A percentile compares a stretch with the other conserved stretches of the same genome.
Conservation (phyloP, 2,888 invertebrate species). For the Apodemia zela region DNA sequence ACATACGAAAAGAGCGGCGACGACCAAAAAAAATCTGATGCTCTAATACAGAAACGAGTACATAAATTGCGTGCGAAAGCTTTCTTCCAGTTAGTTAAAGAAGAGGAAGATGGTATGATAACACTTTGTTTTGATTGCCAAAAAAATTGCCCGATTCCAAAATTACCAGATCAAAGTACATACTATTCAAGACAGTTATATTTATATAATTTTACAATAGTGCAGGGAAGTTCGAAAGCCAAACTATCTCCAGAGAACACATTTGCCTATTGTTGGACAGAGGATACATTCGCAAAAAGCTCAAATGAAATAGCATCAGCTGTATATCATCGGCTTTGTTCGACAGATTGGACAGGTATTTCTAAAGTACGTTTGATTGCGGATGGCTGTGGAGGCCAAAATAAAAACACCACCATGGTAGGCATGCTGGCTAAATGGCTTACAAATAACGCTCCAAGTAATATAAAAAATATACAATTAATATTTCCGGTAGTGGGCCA, state of each 20-base stretch:
- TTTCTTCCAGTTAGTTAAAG: slow-evolving; percentile 19
- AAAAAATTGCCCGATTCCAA: slow-evolving; percentile 17
- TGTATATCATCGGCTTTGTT: slow-evolving; percentile 19
- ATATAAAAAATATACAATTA: slow-evolving; percentile 17
- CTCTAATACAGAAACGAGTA: slow-evolving; percentile 16
- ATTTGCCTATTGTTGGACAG: slow-evolving; percentile 19
- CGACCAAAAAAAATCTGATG: slow-evolving; percentile 13
- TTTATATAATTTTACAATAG: slow-evolving; percentile 18
- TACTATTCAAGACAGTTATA: slow-evolving; percentile 20
- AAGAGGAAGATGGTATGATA: slow-evolving; percentile 16
- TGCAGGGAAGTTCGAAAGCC: slow-evolving; percentile 18
- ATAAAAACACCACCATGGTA: slow-evolving; percentile 18
- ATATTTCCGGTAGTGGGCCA: slow-evolving; percentile 19
- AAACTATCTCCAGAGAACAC: slow-evolving; percentile 19
- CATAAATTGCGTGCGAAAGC: slow-evolving; percentile 19
- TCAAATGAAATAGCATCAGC: slow-evolving; percentile 18
- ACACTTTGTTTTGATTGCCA: slow-evolving; percentile 18
- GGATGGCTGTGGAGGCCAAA: slow-evolving; percentile 17
- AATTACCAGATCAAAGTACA: slow-evolving; percentile 18
- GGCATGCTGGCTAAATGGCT: slow-evolving; percentile 19
- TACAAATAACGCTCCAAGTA: slow-evolving; percentile 18
- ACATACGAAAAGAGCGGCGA: slow-evolving; percentile 16
- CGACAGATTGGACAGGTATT: slow-evolving; percentile 18
- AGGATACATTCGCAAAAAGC: slow-evolving; percentile 18
- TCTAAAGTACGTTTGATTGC: slow-evolving; percentile 18